phyloP scores from a whole-genome alignment of 2,888 invertebrate genomes.

The Heliconius charithonia region DNA sequence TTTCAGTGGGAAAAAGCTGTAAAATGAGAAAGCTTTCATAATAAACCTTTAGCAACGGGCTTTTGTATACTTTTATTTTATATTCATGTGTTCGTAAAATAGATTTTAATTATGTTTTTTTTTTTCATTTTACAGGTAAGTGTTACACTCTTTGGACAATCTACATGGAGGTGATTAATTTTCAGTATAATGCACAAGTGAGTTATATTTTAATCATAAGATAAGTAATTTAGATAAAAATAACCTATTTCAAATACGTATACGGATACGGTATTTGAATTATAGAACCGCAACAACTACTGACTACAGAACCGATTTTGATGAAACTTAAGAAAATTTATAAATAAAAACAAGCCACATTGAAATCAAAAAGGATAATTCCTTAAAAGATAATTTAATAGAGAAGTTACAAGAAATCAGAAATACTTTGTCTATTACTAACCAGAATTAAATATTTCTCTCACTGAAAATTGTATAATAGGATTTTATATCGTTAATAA shows the following conservation, averaged over 20 bases:
- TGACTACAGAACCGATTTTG: background rate
- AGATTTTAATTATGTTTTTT: slow-evolving; percentile 45
- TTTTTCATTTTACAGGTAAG: slow-evolving; percentile 51
- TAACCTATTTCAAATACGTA: background rate
- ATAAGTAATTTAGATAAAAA: background rate
- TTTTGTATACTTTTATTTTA: slow-evolving; percentile 39
- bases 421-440: too few relatives aligned
- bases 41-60: slow-evolving; percentile 50
- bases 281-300: too few relatives aligned
- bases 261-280: background rate
- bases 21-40: slow-evolving; percentile 51
- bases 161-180: slow-evolving; percentile 41
- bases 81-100: slow-evolving; percentile 44
- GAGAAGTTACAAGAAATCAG: too few relatives aligned
- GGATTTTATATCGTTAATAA: too few relatives aligned
- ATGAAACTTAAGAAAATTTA: background rate
- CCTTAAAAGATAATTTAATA: too few relatives aligned
- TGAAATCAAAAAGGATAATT: too few relatives aligned
- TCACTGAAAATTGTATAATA: too few relatives aligned
- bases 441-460: too few relatives aligned
- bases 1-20: slow-evolving; percentile 49
- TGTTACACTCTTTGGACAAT: slow-evolving; percentile 42
- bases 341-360: background rate
- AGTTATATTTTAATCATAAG: background rate
- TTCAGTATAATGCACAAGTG: slow-evolving; percentile 22